Evolutionary conservation across 2,888 invertebrate genomes (phyloP).

Genomic region (Drosophila paranaensis): DNA sequence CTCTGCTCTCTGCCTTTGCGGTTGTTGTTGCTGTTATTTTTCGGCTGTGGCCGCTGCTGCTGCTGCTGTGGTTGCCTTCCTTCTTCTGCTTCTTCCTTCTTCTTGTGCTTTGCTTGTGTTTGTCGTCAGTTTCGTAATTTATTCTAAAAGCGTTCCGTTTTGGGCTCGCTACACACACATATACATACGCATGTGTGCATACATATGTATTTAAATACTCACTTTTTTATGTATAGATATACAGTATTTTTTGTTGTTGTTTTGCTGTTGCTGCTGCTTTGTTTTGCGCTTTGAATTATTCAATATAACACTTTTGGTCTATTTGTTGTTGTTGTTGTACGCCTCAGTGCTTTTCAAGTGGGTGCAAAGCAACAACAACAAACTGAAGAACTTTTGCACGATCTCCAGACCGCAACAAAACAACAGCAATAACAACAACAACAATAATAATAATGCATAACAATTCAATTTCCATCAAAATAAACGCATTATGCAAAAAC

Average conservation of each 20-base stretch:
- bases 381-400: slow-evolving; percentile 58
- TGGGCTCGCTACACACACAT: slow-evolving; percentile 63
- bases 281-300: slow-evolving; percentile 73
- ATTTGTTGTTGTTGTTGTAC: slow-evolving; percentile 55
- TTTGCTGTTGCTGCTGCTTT: slow-evolving; percentile 5
- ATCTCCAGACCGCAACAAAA: slow-evolving; percentile 62
- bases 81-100: slow-evolving; percentile 24
- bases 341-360: slow-evolving; percentile 73
- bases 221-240: slow-evolving; percentile 23
- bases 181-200: slow-evolving; percentile 22
- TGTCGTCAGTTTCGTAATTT: slow-evolving; percentile 80
- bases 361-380: slow-evolving; percentile 57
- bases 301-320: slow-evolving; percentile 76
- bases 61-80: slow-evolving; percentile 51
- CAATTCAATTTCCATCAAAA: slow-evolving; percentile 74
- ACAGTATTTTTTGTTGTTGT: slow-evolving; percentile 21
- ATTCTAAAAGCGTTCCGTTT: slow-evolving; percentile 80
- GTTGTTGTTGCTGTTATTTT: slow-evolving; percentile 41
- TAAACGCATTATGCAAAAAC: slow-evolving; percentile 46
- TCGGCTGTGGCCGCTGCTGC: slow-evolving; percentile 46
- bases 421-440: slow-evolving; percentile 41
- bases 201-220: slow-evolving; percentile 48
- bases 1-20: slow-evolving; percentile 1
- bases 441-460: slow-evolving; percentile 53
- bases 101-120: slow-evolving; percentile 59